These are phyloP conservation scores for Grammomys surdaster DNA, from an alignment of 2,113 vertebrate species.

Conservation along the genomic window DNA sequence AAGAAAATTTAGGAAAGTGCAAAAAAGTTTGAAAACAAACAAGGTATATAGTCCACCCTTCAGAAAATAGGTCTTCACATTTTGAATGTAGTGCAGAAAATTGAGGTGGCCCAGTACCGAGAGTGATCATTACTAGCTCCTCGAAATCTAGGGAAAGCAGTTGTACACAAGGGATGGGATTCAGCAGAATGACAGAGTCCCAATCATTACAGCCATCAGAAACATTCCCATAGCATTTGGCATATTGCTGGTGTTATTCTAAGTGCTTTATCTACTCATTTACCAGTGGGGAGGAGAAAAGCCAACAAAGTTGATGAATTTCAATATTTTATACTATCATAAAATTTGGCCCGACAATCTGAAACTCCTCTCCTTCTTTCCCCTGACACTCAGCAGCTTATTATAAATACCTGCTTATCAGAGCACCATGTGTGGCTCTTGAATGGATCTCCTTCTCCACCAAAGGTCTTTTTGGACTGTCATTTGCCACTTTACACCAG, in stretches of 20 bases:
- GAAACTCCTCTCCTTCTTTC: background rate
- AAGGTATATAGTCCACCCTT: background rate
- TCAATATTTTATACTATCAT: conserved; percentile 49
- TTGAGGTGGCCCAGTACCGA: background rate
- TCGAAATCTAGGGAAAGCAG: background rate
- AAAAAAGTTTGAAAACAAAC: conserved; percentile 52
- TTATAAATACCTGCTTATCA: background rate
- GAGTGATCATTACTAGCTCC: background rate
- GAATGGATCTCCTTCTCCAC: background rate
- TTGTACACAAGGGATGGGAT: background rate
- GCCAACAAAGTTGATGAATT: background rate
- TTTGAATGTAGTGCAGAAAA: background rate
- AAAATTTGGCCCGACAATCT: conserved; percentile 52
- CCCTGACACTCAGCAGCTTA: conserved; percentile 10
- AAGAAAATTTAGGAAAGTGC: conserved; percentile 40
- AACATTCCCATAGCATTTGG: conserved; percentile 5
- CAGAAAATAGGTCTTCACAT: background rate
- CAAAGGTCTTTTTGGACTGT: background rate
- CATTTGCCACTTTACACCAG: background rate
- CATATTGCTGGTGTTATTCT: background rate
- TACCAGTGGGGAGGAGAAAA: conserved; percentile 23
- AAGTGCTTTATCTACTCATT: conserved; percentile 51
- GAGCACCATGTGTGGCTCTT: background rate
- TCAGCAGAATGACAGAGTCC: background rate
- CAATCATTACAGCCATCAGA: background rate